Conservation (phyloP, 1,140 invertebrate genomes). For the Homalodisca vitripennis region DNA sequence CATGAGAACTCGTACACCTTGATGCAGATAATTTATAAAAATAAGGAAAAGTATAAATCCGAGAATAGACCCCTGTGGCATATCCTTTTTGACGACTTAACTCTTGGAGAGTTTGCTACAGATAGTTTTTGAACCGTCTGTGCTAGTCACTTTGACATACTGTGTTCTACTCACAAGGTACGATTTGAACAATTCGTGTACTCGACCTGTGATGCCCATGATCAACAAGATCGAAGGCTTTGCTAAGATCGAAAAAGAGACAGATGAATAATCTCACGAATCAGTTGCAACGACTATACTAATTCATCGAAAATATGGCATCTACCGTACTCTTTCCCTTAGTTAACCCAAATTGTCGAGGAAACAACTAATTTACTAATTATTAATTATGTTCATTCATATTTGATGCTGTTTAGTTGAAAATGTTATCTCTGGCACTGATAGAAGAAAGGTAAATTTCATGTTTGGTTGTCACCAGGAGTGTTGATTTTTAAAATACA, state of each 20-base stretch:
- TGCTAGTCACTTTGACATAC: neutral
- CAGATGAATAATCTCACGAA: neutral
- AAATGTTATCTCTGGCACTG: too few species aligned
- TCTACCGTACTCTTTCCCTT: slow-evolving; percentile 4
- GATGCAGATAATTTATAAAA: too few species aligned
- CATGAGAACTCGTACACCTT: too few species aligned
- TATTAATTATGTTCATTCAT: too few species aligned
- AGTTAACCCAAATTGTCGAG: neutral
- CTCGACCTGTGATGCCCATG: slow-evolving; percentile 1
- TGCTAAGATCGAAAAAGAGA: neutral
- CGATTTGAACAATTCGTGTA: neutral
- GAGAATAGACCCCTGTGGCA: slow-evolving; percentile 6
- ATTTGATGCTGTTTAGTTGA: too few species aligned
- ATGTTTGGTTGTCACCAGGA: too few species aligned
- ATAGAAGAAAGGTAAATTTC: too few species aligned
- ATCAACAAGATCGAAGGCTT: neutral
- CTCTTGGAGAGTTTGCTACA: neutral
- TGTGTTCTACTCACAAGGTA: neutral
- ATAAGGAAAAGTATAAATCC: neutral
- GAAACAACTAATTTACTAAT: too few species aligned
- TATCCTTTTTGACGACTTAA: neutral
- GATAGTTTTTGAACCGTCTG: neutral
- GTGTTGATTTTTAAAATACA: too few species aligned
- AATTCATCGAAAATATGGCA: neutral
- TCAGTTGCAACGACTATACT: neutral